Conservation (phyloP, 2,888 invertebrate genomes). For the Pterobdella sp. region DNA sequence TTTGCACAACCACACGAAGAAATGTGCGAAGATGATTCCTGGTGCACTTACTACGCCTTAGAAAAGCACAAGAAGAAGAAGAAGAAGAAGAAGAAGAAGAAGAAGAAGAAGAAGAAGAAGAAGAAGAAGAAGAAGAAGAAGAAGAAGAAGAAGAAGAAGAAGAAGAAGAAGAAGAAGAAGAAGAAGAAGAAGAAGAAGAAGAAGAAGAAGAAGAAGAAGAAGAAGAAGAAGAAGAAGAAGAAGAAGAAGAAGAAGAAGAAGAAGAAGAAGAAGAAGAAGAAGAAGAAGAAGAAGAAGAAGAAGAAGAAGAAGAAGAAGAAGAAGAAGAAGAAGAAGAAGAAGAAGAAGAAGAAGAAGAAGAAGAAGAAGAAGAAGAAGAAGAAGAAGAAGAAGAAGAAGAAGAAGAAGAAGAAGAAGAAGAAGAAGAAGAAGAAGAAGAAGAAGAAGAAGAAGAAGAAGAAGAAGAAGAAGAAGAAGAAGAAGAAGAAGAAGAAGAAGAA, state of each 20-base stretch:
- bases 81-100: too few relatives aligned
- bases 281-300: neutral
- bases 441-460: slow-evolving; percentile 25
- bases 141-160: neutral
- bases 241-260: neutral
- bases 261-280: neutral
- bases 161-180: neutral
- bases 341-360: too few relatives aligned
- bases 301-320: neutral
- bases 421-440: slow-evolving; percentile 20
- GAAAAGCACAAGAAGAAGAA: too few relatives aligned
- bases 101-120: neutral
- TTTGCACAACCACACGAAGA: too few relatives aligned
- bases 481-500: slow-evolving; percentile 7
- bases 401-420: slow-evolving; percentile 25
- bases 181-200: neutral
- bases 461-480: slow-evolving; percentile 20
- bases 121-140: neutral
- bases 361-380: neutral
- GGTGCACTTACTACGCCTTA: too few relatives aligned
- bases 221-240: slow-evolving; percentile 2
- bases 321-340: neutral
- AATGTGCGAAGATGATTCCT: too few relatives aligned
- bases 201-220: slow-evolving; percentile 8
- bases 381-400: slow-evolving; percentile 10